Evolutionary conservation across 1,140 invertebrate species (phyloP).

Genomic region (Zaprionus nigranus): DNA sequence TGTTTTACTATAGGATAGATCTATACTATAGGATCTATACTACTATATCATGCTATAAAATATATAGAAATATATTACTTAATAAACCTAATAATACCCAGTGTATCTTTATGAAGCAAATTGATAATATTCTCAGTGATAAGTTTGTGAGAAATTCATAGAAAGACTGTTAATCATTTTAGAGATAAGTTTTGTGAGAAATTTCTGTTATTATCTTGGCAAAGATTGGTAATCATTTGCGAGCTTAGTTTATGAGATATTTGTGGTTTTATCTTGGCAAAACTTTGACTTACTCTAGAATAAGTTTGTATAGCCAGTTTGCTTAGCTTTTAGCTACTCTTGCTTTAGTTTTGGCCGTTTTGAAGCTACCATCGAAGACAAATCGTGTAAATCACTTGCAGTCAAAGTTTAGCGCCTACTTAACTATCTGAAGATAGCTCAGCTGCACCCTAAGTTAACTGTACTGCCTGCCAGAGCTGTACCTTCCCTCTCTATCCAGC

Average conservation of each 20-base stretch:
- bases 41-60: neutral
- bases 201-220: neutral
- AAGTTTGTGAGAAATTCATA: neutral
- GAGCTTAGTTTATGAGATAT: neutral
- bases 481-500: neutral
- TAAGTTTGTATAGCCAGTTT: neutral
- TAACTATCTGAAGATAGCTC: neutral
- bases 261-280: neutral
- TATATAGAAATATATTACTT: too few relatives aligned
- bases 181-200: neutral
- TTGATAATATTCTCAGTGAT: neutral
- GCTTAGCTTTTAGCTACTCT: neutral
- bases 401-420: slow-evolving; percentile 53
- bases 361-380: neutral
- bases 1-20: neutral
- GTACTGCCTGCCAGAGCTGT: neutral
- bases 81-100: too few relatives aligned
- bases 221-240: neutral
- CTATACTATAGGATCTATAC: too few relatives aligned
- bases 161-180: neutral
- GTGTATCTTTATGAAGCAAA: neutral
- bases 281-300: neutral
- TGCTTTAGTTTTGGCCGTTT: neutral
- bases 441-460: neutral
- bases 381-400: slow-evolving; percentile 65